Conservation (phyloP, 2,888 invertebrate genomes). For the Strigamia transsilvanica region DNA sequence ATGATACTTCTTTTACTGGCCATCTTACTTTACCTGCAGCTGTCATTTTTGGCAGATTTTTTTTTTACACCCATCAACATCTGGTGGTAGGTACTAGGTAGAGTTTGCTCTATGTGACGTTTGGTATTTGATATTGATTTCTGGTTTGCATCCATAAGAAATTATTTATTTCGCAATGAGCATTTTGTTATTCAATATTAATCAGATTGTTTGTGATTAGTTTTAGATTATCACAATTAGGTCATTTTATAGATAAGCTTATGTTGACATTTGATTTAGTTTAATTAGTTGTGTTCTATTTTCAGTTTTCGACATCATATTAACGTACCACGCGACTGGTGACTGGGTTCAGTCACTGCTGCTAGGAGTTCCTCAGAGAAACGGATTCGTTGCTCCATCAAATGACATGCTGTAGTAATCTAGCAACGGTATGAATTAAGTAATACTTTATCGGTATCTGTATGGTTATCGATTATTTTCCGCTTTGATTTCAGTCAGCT, state of each 20-base stretch:
- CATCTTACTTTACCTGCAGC: slow-evolving; percentile 5
- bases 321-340: slow-evolving; percentile 60
- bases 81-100: background rate
- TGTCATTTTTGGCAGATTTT: background rate
- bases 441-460: background rate
- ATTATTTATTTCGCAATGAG: no score
- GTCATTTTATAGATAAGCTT: background rate
- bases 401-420: slow-evolving; percentile 43
- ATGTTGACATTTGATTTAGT: background rate
- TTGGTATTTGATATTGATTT: background rate
- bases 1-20: slow-evolving; percentile 5
- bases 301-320: slow-evolving; percentile 61
- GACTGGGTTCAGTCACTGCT: slow-evolving; percentile 61
- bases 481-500: background rate
- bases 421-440: slow-evolving; percentile 52
- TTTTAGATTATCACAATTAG: background rate
- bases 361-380: slow-evolving; percentile 61
- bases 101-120: background rate
- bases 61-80: background rate
- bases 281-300: background rate
- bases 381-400: slow-evolving; percentile 60
- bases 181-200: no score
- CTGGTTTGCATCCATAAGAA: no score
- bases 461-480: background rate
- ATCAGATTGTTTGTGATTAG: no score